Conservation (phyloP, 2,797 vertebrate species). For the Phoebastria nigripes region DNA sequence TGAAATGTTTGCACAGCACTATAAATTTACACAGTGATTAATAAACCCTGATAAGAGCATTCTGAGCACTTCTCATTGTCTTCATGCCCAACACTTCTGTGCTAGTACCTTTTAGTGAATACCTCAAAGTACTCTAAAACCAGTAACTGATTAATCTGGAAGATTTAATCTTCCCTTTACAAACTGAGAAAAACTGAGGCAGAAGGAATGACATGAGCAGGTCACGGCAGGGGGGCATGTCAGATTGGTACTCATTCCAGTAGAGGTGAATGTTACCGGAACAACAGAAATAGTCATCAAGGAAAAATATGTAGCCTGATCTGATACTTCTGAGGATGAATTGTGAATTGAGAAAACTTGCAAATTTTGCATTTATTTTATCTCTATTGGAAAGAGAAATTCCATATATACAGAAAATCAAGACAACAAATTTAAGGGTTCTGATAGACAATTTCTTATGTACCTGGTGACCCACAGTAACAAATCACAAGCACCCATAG, state of each 20-base stretch:
- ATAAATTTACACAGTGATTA: slow-evolving; percentile 4
- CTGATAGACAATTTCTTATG: neutral
- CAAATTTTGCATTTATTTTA: neutral
- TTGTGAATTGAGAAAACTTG: neutral
- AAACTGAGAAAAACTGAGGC: neutral
- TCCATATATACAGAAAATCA: neutral
- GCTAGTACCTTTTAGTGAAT: neutral
- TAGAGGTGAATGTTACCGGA: neutral
- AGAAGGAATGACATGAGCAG: neutral
- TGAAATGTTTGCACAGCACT: slow-evolving; percentile 2
- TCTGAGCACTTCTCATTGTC: neutral
- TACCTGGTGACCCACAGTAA: neutral
- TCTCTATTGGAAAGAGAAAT: neutral
- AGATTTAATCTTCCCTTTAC: neutral
- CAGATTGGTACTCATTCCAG: neutral
- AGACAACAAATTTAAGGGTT: neutral
- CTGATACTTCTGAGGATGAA: neutral
- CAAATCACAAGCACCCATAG: neutral
- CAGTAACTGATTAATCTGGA: neutral
- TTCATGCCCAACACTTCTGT: neutral
- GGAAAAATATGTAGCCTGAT: neutral
- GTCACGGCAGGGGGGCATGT: accelerated
- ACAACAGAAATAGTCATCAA: neutral
- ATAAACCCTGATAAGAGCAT: neutral
- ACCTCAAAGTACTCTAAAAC: neutral